phyloP scores from a whole-genome alignment of 2,113 vertebrate species.

The Hylia prasina region DNA sequence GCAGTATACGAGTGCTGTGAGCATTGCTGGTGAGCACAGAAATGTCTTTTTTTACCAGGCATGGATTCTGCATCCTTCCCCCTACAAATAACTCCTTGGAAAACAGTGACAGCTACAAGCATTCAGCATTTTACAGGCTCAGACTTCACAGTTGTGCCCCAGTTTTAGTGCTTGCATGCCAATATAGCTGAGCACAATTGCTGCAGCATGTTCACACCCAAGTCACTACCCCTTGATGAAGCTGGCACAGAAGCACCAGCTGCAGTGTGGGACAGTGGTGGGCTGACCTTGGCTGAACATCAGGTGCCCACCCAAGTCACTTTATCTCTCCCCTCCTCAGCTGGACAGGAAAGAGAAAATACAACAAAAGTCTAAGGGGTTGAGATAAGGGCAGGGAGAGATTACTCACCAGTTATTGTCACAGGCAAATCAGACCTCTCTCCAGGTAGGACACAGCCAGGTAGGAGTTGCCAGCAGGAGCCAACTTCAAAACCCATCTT shows the following conservation, averaged over 20 bases:
- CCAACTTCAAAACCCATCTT: background rate
- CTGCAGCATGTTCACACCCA: background rate
- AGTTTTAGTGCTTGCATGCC: background rate
- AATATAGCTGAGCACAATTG: fast-evolving
- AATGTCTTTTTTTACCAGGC: background rate
- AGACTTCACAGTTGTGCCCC: background rate
- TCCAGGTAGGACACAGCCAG: background rate
- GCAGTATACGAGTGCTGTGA: background rate
- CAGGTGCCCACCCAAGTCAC: background rate
- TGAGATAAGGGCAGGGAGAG: background rate
- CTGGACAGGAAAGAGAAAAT: background rate
- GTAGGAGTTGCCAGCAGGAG: background rate
- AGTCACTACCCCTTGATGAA: fast-evolving
- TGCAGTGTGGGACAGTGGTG: background rate
- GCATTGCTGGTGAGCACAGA: background rate
- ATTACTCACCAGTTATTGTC: background rate
- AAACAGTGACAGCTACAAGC: background rate
- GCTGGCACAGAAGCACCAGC: background rate
- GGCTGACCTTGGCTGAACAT: background rate
- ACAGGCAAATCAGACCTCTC: background rate
- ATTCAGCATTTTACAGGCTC: background rate
- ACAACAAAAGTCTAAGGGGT: background rate
- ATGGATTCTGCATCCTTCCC: background rate
- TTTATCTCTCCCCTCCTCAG: background rate
- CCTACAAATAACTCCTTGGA: background rate